phyloP scores from a whole-genome alignment of 2,888 invertebrate species.

The Furcula furcula region DNA sequence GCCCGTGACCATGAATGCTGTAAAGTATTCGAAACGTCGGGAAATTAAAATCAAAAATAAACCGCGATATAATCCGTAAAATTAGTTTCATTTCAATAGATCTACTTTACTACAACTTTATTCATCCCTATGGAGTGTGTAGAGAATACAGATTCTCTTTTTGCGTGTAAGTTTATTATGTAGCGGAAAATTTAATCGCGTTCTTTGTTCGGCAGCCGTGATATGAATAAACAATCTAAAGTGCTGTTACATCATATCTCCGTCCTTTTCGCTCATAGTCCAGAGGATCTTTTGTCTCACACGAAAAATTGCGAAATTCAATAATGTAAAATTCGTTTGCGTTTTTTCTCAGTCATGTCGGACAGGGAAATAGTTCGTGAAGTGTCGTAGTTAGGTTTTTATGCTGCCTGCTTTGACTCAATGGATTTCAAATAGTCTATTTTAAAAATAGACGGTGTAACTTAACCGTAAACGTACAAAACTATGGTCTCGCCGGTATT shows the following conservation, averaged over 20 bases:
- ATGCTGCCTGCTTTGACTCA: not conserved
- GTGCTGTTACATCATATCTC: slow-evolving; percentile 29
- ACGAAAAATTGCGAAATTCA: slow-evolving; percentile 17
- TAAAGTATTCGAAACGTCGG: too few species aligned
- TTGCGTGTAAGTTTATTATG: slow-evolving; percentile 62
- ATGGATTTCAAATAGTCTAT: slow-evolving; percentile 2
- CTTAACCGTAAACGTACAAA: not conserved
- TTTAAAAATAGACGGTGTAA: not conserved
- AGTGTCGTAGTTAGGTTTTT: not conserved
- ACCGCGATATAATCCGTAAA: too few species aligned
- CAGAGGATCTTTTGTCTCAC: slow-evolving; percentile 37
- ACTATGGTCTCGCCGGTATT: not conserved
- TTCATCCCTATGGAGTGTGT: slow-evolving; percentile 9
- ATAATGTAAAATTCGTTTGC: slow-evolving; percentile 8
- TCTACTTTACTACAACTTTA: not conserved
- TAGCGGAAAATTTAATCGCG: slow-evolving; percentile 74
- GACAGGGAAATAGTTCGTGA: not conserved
- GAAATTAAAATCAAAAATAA: too few species aligned
- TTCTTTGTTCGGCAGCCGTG: slow-evolving; percentile 66
- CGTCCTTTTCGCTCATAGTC: slow-evolving; percentile 39
- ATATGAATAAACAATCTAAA: slow-evolving; percentile 67
- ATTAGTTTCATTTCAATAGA: too few species aligned
- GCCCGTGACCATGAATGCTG: too few species aligned
- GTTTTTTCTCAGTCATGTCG: not conserved
- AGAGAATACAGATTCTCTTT: slow-evolving; percentile 40